phyloP scores from a whole-genome alignment of 2,113 vertebrate genomes.

The Mesitornis unicolor region DNA sequence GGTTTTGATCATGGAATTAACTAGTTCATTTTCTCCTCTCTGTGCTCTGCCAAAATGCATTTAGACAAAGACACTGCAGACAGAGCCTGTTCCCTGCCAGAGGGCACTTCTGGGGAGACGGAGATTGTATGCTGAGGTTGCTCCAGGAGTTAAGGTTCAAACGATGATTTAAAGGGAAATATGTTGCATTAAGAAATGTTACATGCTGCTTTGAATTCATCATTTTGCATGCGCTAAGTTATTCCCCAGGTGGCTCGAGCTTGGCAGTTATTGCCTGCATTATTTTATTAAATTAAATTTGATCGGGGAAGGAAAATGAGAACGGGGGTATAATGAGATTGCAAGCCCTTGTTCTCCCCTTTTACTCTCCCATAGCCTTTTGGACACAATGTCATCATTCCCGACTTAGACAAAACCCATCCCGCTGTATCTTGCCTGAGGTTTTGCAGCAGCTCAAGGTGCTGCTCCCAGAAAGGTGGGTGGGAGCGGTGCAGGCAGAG shows the following conservation, averaged over 20 bases:
- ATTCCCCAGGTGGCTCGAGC: slow-evolving; percentile 52
- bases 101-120: slow-evolving; percentile 48
- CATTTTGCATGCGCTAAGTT: slow-evolving; percentile 51
- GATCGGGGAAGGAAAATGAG: slow-evolving; percentile 4
- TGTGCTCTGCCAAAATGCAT: background rate
- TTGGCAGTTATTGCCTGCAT: slow-evolving; percentile 42
- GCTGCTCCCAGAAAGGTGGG: rapidly evolving
- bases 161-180: slow-evolving; percentile 60
- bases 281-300: slow-evolving; percentile 64
- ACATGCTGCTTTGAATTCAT: slow-evolving; percentile 49
- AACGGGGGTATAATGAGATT: background rate
- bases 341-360: background rate
- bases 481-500: background rate
- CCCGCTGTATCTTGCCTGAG: background rate
- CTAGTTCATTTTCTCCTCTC: slow-evolving; percentile 16
- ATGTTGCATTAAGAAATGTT: slow-evolving; percentile 27
- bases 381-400: background rate
- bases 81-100: slow-evolving; percentile 33
- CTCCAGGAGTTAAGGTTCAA: slow-evolving; percentile 51
- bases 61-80: background rate
- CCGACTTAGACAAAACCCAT: background rate
- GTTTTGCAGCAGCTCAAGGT: background rate
- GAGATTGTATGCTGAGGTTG: background rate
- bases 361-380: background rate
- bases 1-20: background rate